Conservation (phyloP, 2,888 invertebrate species). For the Drosophila heteroneura region DNA sequence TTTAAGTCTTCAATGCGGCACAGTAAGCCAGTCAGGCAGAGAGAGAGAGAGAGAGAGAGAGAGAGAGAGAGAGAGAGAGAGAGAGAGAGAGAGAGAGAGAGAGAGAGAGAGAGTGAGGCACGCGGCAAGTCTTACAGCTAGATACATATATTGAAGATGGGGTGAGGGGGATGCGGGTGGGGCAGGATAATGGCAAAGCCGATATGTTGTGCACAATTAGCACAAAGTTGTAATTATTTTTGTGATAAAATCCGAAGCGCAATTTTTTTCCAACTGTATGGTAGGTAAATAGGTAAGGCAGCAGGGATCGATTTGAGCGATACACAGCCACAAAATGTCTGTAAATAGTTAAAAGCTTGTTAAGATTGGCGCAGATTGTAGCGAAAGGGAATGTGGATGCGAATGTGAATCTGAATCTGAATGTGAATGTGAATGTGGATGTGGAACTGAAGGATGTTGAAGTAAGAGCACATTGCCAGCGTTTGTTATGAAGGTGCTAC, state of each 20-base stretch:
- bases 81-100: slow-evolving; percentile 7
- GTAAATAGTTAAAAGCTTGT: slow-evolving; percentile 57
- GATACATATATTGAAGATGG: background rate
- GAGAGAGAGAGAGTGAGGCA: background rate
- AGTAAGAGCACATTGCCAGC: slow-evolving; percentile 50
- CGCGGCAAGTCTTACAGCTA: slow-evolving; percentile 9
- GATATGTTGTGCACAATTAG: slow-evolving; percentile 43
- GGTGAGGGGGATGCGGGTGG: background rate
- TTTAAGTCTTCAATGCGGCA: slow-evolving; percentile 39
- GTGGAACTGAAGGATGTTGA: slow-evolving; percentile 1
- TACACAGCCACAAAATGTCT: slow-evolving; percentile 39
- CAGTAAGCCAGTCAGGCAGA: slow-evolving; percentile 8
- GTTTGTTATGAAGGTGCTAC: slow-evolving; percentile 84
- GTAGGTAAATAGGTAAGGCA: slow-evolving; percentile 53
- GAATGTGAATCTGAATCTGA: background rate
- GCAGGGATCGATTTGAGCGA: slow-evolving; percentile 25
- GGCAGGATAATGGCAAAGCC: slow-evolving; percentile 12
- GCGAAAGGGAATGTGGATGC: background rate
- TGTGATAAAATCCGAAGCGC: slow-evolving; percentile 81
- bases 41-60: background rate
- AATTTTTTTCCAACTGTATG: slow-evolving; percentile 78
- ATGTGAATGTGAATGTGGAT: background rate
- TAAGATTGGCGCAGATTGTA: slow-evolving; percentile 2
- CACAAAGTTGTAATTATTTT: slow-evolving; percentile 76
- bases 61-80: background rate